phyloP scores from a whole-genome alignment of 2,888 invertebrate genomes.

The Drosophila picticornis region DNA sequence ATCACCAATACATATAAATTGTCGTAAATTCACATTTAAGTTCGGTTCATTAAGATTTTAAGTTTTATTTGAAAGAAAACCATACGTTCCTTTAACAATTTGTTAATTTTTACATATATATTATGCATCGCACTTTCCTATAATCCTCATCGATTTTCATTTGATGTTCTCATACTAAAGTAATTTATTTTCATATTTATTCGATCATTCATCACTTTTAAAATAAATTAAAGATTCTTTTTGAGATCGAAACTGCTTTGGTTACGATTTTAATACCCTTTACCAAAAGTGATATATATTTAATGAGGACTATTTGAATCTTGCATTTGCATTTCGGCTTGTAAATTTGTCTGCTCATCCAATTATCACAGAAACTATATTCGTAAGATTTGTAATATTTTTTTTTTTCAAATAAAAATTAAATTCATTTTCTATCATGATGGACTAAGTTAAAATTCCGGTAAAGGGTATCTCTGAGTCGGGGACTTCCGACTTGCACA shows the following conservation, averaged over 20 bases:
- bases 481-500: neutral
- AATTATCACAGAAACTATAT: neutral
- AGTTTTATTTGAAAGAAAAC: neutral
- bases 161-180: neutral
- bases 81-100: neutral
- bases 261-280: neutral
- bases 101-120: neutral
- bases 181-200: neutral
- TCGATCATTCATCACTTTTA: neutral
- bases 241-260: neutral
- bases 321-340: too few species aligned
- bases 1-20: neutral
- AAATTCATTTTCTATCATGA: neutral
- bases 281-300: rapidly evolving
- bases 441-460: neutral
- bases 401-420: neutral
- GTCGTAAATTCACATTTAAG: neutral
- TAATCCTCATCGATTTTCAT: neutral
- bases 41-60: neutral
- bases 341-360: neutral
- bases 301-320: neutral
- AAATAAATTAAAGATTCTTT: neutral
- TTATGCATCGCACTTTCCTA: neutral
- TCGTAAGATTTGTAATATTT: neutral
- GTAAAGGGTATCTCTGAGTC: conserved; percentile 1